Percentiles rank a stretch among this genome's conserved stretches.
These are phyloP conservation scores for Mycalesis mineus DNA, from an alignment of 2,888 invertebrate genomes.

Conservation along the genomic window DNA sequence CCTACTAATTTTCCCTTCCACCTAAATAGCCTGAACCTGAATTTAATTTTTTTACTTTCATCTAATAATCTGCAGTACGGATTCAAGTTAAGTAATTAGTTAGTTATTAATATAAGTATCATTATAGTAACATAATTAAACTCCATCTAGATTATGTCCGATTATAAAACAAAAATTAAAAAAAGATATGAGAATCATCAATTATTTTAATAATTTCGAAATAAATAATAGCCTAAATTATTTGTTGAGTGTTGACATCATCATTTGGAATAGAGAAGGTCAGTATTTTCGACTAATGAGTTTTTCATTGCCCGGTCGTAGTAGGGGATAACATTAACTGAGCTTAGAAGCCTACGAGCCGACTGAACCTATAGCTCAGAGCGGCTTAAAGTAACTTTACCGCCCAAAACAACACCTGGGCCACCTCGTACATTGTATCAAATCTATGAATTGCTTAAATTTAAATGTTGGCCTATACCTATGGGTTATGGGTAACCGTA, in stretches of 20 bases:
- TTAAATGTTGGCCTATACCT: neutral
- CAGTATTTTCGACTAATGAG: constrained; percentile 15
- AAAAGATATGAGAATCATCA: no score
- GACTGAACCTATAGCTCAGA: constrained; percentile 57
- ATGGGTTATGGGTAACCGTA: no score
- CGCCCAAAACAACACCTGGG: constrained; percentile 66
- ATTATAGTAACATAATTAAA: no score
- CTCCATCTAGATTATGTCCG: no score
- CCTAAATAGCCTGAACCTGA: no score
- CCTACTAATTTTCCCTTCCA: no score
- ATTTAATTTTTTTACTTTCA: no score
- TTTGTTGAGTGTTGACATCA: neutral
- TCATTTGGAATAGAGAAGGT: neutral
- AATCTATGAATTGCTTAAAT: constrained; percentile 42
- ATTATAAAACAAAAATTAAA: no score
- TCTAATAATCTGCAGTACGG: no score
- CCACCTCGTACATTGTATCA: constrained; percentile 37
- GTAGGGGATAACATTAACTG: constrained; percentile 52
- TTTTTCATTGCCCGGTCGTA: constrained; percentile 22
- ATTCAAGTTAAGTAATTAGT: no score
- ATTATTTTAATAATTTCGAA: no score
- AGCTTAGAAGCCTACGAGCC: constrained; percentile 52
- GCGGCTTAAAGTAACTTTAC: constrained; percentile 68
- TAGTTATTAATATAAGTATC: no score
- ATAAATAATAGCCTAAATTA: neutral